Percentiles rank a stretch among this genome's conserved stretches.
Evolutionary conservation across 2,888 invertebrate genomes (phyloP).

Genomic region (Agrilus cyanescens): DNA sequence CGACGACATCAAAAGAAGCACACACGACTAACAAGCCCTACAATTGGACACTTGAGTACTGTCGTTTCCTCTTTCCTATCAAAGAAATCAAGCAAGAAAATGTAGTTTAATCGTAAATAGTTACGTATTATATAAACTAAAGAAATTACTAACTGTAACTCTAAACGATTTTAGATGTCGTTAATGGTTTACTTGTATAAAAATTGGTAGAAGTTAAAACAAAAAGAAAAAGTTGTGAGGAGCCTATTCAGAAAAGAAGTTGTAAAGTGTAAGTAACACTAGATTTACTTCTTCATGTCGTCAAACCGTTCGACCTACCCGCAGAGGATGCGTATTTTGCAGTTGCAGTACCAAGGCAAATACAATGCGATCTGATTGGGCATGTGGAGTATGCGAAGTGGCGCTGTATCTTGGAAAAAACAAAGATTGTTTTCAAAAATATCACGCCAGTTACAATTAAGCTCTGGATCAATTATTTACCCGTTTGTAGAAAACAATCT

Average conservation of each 20-base stretch:
- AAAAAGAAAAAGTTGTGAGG: neutral
- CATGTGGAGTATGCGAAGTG: constrained; percentile 1
- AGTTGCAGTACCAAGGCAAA: too few relatives aligned
- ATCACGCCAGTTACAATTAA: neutral
- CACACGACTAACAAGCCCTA: too few relatives aligned
- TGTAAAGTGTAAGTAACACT: neutral
- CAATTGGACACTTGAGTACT: too few relatives aligned
- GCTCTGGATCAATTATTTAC: neutral
- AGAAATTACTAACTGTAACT: neutral
- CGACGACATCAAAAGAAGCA: too few relatives aligned
- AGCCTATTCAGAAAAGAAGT: neutral
- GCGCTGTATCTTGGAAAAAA: constrained; percentile 1
- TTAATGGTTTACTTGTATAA: constrained; percentile 3
- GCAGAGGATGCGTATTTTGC: constrained; percentile 1
- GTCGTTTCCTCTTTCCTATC: too few relatives aligned
- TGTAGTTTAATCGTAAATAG: constrained; percentile 1
- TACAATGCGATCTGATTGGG: constrained; percentile 4
- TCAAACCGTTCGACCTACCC: constrained; percentile 1
- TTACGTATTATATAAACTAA: constrained; percentile 2
- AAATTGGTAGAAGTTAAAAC: neutral
- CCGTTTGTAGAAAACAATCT: neutral
- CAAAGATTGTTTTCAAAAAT: constrained; percentile 2
- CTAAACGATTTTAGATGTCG: constrained; percentile 1
- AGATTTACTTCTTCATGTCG: constrained; percentile 2
- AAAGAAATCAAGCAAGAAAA: too few relatives aligned